Conservation (phyloP, 2,113 vertebrate species). For the Solea senegalensis region DNA sequence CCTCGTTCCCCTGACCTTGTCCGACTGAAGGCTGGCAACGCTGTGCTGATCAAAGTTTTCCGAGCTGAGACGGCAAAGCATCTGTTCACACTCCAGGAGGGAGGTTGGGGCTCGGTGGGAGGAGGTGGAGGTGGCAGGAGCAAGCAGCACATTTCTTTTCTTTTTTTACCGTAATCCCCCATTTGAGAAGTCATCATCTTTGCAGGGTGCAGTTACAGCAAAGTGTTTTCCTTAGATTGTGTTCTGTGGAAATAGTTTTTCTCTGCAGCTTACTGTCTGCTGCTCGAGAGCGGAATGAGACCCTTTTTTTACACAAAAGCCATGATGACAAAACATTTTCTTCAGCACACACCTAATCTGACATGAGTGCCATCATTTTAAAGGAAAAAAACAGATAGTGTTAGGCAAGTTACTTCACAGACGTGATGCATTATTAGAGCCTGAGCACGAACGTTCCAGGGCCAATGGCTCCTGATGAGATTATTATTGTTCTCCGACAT, state of each 20-base stretch:
- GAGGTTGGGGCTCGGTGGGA: background rate
- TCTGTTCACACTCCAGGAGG: slow-evolving; percentile 56
- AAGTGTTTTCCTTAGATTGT: slow-evolving; percentile 46
- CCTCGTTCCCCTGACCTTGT: slow-evolving; percentile 65
- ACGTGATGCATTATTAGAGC: no score
- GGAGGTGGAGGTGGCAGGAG: background rate
- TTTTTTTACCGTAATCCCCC: slow-evolving; percentile 48
- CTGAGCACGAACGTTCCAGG: no score
- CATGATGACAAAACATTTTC: no score
- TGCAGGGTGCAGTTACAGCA: slow-evolving; percentile 47
- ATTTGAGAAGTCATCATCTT: slow-evolving; percentile 70
- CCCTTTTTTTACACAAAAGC: no score
- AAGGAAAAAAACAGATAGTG: no score
- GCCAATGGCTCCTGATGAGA: no score
- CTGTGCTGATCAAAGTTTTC: slow-evolving; percentile 63
- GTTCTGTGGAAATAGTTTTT: slow-evolving; percentile 59
- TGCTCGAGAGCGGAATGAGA: background rate
- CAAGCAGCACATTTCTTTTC: background rate
- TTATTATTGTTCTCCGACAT: no score
- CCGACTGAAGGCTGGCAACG: slow-evolving; percentile 58
- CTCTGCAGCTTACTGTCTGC: slow-evolving; percentile 25
- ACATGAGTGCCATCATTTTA: no score
- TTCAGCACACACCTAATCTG: no score
- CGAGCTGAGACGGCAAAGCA: slow-evolving; percentile 63
- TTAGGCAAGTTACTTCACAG: no score